Evolutionary conservation across 2,113 vertebrate genomes (phyloP).

Genomic region (Tylochromis polylepis): DNA sequence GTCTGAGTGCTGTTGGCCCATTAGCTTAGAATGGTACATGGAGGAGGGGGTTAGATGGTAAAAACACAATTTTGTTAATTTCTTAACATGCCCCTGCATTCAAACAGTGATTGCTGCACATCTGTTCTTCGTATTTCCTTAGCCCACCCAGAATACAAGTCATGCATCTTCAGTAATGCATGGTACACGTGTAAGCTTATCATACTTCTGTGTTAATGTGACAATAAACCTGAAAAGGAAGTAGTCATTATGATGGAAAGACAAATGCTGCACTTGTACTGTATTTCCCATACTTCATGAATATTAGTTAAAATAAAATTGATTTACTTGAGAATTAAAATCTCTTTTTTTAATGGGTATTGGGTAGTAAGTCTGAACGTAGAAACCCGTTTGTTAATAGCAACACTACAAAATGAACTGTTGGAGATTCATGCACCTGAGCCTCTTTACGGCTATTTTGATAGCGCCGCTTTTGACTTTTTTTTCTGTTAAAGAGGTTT

Average conservation of each 20-base stretch:
- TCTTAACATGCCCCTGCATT: neutral
- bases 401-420: neutral
- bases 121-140: neutral
- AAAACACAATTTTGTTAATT: neutral
- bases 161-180: neutral
- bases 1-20: neutral
- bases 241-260: neutral
- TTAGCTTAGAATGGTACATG: neutral
- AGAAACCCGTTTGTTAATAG: neutral
- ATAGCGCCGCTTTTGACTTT: neutral
- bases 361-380: neutral
- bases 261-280: neutral
- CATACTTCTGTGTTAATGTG: neutral
- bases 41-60: neutral
- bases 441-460: neutral
- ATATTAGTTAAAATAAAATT: neutral
- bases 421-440: neutral
- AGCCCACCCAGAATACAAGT: neutral
- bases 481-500: constrained; percentile 1
- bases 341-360: neutral
- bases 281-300: neutral
- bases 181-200: neutral
- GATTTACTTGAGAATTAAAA: neutral
- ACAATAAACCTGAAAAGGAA: neutral
- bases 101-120: neutral